phyloP scores from a whole-genome alignment of 2,113 vertebrate species.

The Phyllostomus discolor region DNA sequence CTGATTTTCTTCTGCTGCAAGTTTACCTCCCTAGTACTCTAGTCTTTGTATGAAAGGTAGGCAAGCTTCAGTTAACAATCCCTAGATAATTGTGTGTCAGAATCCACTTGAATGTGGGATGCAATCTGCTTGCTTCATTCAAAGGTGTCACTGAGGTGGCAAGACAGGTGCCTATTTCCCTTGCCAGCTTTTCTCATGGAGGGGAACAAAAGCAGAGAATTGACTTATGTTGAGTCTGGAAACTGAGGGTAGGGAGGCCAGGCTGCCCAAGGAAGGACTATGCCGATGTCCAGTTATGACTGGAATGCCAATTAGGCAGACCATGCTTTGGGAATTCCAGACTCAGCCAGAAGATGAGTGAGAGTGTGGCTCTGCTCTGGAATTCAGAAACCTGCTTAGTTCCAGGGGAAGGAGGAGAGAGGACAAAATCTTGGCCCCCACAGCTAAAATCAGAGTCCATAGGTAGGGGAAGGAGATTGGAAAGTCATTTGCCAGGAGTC shows the following conservation, averaged over 20 bases:
- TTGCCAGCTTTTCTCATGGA: constrained; percentile 12
- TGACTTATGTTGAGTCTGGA: constrained; percentile 18
- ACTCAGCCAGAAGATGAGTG: background rate
- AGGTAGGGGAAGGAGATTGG: background rate
- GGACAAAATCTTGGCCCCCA: background rate
- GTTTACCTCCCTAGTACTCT: background rate
- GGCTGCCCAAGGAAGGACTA: background rate
- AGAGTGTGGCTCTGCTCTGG: background rate
- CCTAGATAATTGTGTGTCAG: background rate
- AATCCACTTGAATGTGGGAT: constrained; percentile 1
- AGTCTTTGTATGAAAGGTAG: constrained; percentile 16
- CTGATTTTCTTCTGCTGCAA: constrained; percentile 8
- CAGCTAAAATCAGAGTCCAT: background rate
- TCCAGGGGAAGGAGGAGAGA: background rate
- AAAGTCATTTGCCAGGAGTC: background rate
- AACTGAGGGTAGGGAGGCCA: background rate
- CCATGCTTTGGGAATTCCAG: constrained; percentile 9
- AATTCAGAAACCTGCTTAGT: constrained; percentile 24
- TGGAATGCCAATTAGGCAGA: background rate
- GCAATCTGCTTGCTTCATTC: background rate
- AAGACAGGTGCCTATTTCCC: background rate
- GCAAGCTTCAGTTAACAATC: background rate
- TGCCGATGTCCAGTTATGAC: background rate
- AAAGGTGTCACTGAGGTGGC: background rate
- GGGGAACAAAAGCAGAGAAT: background rate